These are phyloP conservation scores for Petrocephalus zakoni DNA, from an alignment of 2,113 vertebrate genomes.

Conservation along the genomic window DNA sequence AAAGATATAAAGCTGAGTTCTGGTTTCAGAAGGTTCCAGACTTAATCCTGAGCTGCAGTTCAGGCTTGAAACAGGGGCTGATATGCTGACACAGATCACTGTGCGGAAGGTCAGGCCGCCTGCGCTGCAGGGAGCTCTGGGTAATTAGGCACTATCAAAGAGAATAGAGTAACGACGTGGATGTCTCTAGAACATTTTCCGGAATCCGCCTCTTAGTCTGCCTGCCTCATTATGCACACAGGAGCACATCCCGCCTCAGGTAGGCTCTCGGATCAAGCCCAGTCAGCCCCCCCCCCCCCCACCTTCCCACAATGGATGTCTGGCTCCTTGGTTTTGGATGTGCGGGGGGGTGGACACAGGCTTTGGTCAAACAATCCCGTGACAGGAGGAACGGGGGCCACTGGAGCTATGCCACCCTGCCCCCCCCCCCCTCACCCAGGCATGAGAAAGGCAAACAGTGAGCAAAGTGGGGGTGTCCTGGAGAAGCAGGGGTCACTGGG, in stretches of 20 bases:
- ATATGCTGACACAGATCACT: background rate
- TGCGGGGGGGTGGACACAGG: background rate
- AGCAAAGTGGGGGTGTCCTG: background rate
- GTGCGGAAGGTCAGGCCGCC: background rate
- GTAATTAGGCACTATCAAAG: background rate
- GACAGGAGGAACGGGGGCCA: background rate
- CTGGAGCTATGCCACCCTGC: background rate
- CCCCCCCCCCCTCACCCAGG: background rate
- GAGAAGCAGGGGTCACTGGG: background rate
- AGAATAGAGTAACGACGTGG: background rate
- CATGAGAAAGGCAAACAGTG: slow-evolving; percentile 50
- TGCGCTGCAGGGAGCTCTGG: background rate
- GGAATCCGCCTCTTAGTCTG: background rate
- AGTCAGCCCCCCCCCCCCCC: too few species aligned
- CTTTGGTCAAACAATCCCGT: slow-evolving; percentile 8
- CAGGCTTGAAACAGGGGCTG: background rate
- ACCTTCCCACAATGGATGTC: too few species aligned
- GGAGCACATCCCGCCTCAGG: background rate
- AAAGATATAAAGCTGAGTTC: background rate
- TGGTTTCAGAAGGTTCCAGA: background rate
- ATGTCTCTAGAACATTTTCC: background rate
- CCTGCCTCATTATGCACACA: background rate
- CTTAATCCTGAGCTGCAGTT: background rate
- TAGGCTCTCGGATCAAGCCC: background rate
- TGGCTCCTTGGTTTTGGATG: background rate